phyloP scores from a whole-genome alignment of 2,888 invertebrate species.

The Callyntrura sp. region DNA sequence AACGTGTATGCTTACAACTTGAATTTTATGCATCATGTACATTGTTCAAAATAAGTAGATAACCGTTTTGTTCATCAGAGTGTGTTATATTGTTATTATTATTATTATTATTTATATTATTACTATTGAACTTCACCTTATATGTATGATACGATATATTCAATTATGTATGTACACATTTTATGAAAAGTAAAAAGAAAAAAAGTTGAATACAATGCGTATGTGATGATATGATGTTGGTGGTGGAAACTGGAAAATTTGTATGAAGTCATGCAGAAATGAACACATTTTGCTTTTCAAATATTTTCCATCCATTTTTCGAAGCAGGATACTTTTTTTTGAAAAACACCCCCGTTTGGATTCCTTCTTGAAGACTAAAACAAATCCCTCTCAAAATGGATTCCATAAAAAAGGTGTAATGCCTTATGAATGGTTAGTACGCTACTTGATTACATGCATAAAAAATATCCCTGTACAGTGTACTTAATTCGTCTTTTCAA shows the following conservation, averaged over 20 bases:
- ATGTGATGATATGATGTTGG: too few species aligned
- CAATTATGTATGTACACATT: constrained; percentile 41
- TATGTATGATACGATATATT: constrained; percentile 2
- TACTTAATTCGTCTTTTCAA: background rate
- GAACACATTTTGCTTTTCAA: constrained; percentile 53
- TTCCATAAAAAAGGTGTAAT: background rate
- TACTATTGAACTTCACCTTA: constrained; percentile 6
- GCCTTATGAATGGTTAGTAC: background rate
- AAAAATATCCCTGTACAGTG: background rate
- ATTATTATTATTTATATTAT: background rate
- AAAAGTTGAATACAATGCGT: constrained; percentile 61
- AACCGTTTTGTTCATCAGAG: constrained; percentile 30
- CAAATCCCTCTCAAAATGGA: too few species aligned
- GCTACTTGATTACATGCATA: constrained; percentile 3
- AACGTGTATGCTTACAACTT: background rate
- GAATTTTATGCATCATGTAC: constrained; percentile 18
- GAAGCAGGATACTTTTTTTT: background rate
- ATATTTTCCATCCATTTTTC: constrained; percentile 3
- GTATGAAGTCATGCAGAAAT: constrained; percentile 66
- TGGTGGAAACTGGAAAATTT: constrained; percentile 47
- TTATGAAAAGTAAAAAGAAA: constrained; percentile 58
- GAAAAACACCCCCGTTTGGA: background rate
- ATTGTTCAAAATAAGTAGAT: constrained; percentile 25
- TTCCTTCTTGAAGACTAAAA: too few species aligned
- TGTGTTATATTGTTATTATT: constrained; percentile 25